phyloP scores from a whole-genome alignment of 1,140 invertebrate species.

The Pseudomyrmex pallidus region DNA sequence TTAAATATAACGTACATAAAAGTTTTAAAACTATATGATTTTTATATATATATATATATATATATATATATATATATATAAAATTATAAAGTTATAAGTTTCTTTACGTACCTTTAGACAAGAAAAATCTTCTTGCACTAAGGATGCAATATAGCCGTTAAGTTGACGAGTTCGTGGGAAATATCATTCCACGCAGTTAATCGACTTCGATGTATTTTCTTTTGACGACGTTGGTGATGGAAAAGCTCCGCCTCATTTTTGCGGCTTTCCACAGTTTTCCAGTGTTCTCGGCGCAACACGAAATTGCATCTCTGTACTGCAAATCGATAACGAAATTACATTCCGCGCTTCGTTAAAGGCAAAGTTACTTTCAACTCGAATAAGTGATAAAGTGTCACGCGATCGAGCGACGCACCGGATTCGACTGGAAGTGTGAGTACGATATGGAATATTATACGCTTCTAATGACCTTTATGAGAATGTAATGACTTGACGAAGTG shows the following conservation, averaged over 20 bases:
- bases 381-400: slow-evolving; percentile 45
- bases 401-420: background rate
- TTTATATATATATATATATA: too few species aligned
- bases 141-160: background rate
- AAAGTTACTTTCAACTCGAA: slow-evolving; percentile 42
- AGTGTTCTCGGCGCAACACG: slow-evolving; percentile 16
- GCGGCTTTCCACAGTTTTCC: slow-evolving; percentile 22
- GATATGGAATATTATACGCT: background rate
- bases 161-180: slow-evolving; percentile 18
- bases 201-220: slow-evolving; percentile 20
- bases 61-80: too few species aligned
- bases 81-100: too few species aligned
- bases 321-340: slow-evolving; percentile 54
- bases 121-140: background rate
- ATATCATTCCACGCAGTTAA: slow-evolving; percentile 11
- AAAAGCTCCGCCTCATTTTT: slow-evolving; percentile 42
- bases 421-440: background rate
- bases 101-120: too few species aligned
- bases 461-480: background rate
- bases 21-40: background rate
- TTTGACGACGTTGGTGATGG: slow-evolving; percentile 1
- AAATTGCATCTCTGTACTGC: slow-evolving; percentile 41
- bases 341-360: slow-evolving; percentile 34
- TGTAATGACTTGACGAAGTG: background rate
- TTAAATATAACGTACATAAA: background rate